These are phyloP conservation scores for Coregonus sp. DNA, from an alignment of 2,797 vertebrate genomes.

Conservation along the genomic window DNA sequence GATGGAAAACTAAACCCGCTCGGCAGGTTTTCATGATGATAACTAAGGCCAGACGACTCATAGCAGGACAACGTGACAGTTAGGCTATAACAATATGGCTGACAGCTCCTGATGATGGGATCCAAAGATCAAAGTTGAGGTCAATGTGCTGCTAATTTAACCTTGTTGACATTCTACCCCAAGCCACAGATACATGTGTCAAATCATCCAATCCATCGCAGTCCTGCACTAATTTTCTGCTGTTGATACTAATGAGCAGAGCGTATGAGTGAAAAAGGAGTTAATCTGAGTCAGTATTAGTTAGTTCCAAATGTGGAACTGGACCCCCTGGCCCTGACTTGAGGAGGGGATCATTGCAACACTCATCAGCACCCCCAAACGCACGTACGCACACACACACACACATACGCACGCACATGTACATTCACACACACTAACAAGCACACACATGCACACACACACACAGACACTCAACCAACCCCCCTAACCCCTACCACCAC, in stretches of 20 bases:
- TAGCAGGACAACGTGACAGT: constrained; percentile 8
- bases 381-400: background rate
- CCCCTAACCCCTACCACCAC: background rate
- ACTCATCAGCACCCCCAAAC: background rate
- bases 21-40: constrained; percentile 40
- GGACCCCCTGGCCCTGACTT: constrained; percentile 11
- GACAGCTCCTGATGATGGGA: constrained; percentile 38
- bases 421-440: background rate
- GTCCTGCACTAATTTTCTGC: constrained; percentile 32
- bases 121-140: constrained; percentile 58
- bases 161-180: constrained; percentile 62
- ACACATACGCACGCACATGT: background rate
- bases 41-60: constrained; percentile 24
- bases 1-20: constrained; percentile 51
- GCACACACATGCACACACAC: background rate
- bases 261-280: constrained; percentile 20
- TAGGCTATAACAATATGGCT: constrained; percentile 38
- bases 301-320: constrained; percentile 13
- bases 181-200: constrained; percentile 50
- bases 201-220: constrained; percentile 39
- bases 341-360: background rate
- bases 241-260: constrained; percentile 33
- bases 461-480: background rate
- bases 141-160: constrained; percentile 62
- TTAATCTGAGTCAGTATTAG: constrained; percentile 27